Conservation (phyloP, 2,797 vertebrate species). For the Melanotaenia maccullochi region DNA sequence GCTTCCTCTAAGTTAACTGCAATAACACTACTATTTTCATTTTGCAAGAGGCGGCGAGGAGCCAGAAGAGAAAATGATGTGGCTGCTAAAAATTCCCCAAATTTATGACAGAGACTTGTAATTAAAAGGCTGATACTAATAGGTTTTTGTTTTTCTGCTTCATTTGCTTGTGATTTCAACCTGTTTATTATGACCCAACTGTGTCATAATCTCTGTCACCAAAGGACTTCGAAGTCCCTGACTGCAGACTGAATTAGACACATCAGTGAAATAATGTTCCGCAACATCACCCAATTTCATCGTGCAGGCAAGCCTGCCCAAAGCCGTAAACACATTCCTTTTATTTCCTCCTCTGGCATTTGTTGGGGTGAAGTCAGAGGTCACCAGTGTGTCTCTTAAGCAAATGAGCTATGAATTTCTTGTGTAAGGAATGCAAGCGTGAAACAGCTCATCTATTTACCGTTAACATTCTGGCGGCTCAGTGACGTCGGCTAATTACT, state of each 20-base stretch:
- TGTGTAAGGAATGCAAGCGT: conserved; percentile 8
- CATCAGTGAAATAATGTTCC: conserved; percentile 16
- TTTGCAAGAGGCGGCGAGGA: too few relatives aligned
- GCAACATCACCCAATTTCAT: conserved; percentile 30
- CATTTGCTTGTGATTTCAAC: not conserved
- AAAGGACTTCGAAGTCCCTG: conserved; percentile 24
- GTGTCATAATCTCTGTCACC: conserved; percentile 8
- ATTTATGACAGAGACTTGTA: conserved; percentile 6
- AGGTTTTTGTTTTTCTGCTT: not conserved
- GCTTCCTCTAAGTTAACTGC: not conserved
- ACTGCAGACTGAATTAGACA: conserved; percentile 26
- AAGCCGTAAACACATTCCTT: conserved; percentile 4
- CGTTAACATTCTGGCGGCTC: conserved; percentile 20
- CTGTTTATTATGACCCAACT: not conserved
- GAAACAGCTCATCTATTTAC: conserved; percentile 37
- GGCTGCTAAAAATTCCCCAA: not conserved
- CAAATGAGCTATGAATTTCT: not conserved
- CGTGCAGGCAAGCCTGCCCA: conserved; percentile 9
- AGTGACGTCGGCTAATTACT: conserved; percentile 62
- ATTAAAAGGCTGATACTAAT: not conserved
- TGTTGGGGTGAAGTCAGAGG: conserved; percentile 43
- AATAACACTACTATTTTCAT: not conserved
- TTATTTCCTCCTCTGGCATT: conserved; percentile 26
- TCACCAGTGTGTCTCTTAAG: conserved; percentile 27
- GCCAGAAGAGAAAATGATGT: not conserved